These are phyloP conservation scores for Rhamnusium bicolor DNA, from an alignment of 2,888 invertebrate species.

Conservation along the genomic window DNA sequence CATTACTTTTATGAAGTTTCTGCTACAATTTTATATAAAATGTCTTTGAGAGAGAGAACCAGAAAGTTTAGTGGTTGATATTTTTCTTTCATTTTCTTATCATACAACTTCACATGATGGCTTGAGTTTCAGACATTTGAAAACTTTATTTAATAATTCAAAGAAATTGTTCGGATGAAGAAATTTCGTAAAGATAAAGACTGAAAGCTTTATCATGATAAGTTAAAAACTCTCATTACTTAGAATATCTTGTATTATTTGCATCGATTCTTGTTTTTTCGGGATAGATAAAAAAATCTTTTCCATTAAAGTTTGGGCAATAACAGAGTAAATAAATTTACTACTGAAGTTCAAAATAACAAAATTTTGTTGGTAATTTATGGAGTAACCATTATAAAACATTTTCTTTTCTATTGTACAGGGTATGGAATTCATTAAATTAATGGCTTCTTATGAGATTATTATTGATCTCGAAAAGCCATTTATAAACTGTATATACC, in stretches of 20 bases:
- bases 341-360: no score
- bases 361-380: no score
- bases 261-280: not conserved
- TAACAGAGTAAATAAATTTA: no score
- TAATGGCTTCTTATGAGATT: no score
- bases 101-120: not conserved
- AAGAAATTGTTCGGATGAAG: not conserved
- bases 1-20: not conserved
- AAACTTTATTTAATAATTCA: not conserved
- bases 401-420: no score
- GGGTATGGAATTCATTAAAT: no score
- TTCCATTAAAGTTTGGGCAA: not conserved
- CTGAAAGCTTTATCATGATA: not conserved
- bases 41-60: not conserved
- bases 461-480: no score
- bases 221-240: not conserved
- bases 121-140: not conserved
- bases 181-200: constrained; percentile 4
- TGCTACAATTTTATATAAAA: not conserved
- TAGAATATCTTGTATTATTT: not conserved
- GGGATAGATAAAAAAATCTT: not conserved
- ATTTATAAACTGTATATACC: no score
- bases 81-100: constrained; percentile 3
- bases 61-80: not conserved
- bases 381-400: no score